Evolutionary conservation across 2,113 vertebrate genomes (phyloP).

Genomic region (Heterotis niloticus): DNA sequence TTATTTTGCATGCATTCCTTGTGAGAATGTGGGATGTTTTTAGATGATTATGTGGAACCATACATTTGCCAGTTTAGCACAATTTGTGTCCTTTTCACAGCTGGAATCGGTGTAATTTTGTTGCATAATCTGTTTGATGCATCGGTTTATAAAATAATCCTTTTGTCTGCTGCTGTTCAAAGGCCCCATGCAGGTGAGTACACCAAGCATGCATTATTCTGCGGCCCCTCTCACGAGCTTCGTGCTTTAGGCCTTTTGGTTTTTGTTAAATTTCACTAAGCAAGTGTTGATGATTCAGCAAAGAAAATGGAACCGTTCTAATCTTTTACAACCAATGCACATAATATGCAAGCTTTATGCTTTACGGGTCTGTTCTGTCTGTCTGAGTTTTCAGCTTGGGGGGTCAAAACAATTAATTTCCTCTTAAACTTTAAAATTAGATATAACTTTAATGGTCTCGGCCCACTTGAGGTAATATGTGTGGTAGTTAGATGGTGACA

Average conservation of each 20-base stretch:
- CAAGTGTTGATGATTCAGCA: background rate
- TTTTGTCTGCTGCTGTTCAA: too few species aligned
- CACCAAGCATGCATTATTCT: background rate
- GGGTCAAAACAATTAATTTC: constrained; percentile 41
- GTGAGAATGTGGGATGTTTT: background rate
- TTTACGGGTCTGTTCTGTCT: background rate
- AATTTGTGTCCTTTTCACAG: too few species aligned
- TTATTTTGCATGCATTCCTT: too few species aligned
- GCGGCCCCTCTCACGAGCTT: background rate
- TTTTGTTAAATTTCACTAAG: background rate
- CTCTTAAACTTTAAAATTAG: constrained; percentile 27
- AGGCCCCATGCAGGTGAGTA: too few species aligned
- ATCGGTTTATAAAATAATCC: too few species aligned
- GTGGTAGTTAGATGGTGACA: constrained; percentile 55
- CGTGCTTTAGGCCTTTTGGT: background rate
- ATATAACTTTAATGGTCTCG: constrained; percentile 25
- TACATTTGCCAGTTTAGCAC: too few species aligned
- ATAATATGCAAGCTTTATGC: background rate
- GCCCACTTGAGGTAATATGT: constrained; percentile 51
- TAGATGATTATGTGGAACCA: background rate
- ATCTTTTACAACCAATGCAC: background rate
- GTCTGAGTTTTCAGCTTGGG: constrained; percentile 7
- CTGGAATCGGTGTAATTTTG: background rate
- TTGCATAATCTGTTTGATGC: background rate
- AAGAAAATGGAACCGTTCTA: background rate